phyloP scores from a whole-genome alignment of 2,113 vertebrate species.

The Atrichornis clamosus region DNA sequence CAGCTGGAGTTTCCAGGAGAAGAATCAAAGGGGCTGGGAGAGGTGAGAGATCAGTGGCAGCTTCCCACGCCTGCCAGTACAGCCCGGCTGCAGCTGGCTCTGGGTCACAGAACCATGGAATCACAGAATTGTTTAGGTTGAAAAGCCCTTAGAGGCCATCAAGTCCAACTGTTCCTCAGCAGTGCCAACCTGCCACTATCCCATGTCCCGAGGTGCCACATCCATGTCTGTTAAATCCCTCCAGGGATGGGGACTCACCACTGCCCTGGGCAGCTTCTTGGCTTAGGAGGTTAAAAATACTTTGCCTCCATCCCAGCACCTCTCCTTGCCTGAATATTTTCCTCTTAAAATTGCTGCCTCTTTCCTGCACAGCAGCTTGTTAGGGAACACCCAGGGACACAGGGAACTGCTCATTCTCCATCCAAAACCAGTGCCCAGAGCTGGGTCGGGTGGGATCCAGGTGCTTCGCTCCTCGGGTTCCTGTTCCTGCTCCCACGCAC shows the following conservation, averaged over 20 bases:
- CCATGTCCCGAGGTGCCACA: not conserved
- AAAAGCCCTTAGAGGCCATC: not conserved
- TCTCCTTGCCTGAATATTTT: not conserved
- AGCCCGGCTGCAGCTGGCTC: not conserved
- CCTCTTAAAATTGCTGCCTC: fast-evolving
- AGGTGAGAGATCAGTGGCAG: not conserved
- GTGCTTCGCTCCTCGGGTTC: not conserved
- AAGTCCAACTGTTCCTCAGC: not conserved
- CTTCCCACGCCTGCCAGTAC: fast-evolving
- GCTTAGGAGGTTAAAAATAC: not conserved
- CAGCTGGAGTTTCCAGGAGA: not conserved
- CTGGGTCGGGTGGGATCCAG: not conserved
- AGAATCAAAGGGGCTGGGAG: not conserved
- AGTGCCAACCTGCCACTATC: not conserved
- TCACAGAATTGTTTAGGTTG: not conserved
- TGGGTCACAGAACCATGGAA: not conserved
- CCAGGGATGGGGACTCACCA: not conserved
- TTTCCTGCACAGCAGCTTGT: not conserved
- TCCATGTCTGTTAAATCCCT: not conserved
- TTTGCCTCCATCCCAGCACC: not conserved
- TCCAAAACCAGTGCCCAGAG: not conserved
- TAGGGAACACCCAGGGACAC: fast-evolving
- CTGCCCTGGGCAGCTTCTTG: not conserved
- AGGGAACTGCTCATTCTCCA: not conserved
- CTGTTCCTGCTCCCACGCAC: not conserved